These are phyloP conservation scores for Sternotherus odoratus DNA, from an alignment of 2,797 vertebrate species.

Conservation along the genomic window DNA sequence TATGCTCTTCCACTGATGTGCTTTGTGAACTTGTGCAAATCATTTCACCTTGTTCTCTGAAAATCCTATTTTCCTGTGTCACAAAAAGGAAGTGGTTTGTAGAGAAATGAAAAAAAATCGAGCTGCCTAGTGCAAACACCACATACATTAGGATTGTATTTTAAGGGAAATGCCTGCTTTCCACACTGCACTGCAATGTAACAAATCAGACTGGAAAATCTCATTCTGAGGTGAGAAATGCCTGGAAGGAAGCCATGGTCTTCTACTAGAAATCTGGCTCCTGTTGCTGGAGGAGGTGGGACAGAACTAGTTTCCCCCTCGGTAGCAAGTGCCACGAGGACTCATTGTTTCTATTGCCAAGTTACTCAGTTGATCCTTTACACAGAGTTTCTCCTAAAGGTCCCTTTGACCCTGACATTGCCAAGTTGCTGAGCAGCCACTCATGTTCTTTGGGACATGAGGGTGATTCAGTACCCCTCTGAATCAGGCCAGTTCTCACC, in stretches of 20 bases:
- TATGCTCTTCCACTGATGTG: not conserved
- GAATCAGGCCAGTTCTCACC: not conserved
- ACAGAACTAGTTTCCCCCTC: not conserved
- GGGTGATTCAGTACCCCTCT: not conserved
- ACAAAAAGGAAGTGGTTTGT: not conserved
- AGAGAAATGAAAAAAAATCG: not conserved
- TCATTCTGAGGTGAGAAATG: not conserved
- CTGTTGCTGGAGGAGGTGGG: not conserved
- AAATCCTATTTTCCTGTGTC: not conserved
- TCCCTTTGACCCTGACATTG: rapidly evolving
- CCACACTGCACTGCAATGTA: not conserved
- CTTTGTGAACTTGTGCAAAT: not conserved
- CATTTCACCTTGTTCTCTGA: not conserved
- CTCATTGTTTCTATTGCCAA: not conserved
- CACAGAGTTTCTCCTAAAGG: not conserved
- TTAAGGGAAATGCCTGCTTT: not conserved
- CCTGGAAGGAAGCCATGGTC: not conserved
- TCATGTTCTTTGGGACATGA: not conserved
- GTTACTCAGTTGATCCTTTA: not conserved
- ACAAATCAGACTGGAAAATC: not conserved
- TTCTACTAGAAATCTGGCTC: not conserved
- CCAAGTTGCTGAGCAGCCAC: not conserved
- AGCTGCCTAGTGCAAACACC: not conserved
- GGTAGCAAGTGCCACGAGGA: not conserved
- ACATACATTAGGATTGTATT: not conserved